Conservation (phyloP, 2,113 vertebrate species). For the Nettapus auritus region DNA sequence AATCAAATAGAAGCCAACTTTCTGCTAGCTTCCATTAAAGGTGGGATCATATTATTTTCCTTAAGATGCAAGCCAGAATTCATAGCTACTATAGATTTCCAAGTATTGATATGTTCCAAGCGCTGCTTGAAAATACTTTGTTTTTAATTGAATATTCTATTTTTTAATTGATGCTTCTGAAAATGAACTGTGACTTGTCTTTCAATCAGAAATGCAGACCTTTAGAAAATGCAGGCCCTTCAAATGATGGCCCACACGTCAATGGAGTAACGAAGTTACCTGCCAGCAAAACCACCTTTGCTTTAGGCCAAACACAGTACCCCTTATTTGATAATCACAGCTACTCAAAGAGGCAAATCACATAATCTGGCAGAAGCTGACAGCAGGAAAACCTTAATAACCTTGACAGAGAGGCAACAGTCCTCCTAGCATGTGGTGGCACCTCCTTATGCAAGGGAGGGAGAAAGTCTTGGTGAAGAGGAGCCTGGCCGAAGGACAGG, state of each 20-base stretch:
- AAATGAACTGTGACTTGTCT: not conserved
- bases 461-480: not conserved
- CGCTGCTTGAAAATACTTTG: not conserved
- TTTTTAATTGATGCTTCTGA: not conserved
- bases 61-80: slow-evolving; percentile 9
- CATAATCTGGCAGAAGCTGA: not conserved
- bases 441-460: not conserved
- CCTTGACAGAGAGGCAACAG: not conserved
- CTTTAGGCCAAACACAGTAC: not conserved
- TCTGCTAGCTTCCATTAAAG: not conserved
- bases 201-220: not conserved
- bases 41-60: not conserved
- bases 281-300: not conserved
- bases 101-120: not conserved
- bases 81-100: not conserved
- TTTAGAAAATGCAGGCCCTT: not conserved
- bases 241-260: not conserved
- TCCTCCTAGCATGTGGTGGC: not conserved
- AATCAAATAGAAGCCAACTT: not conserved
- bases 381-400: not conserved
- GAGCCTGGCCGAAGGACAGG: not conserved
- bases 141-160: not conserved
- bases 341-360: not conserved
- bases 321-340: not conserved
- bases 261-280: not conserved